Evolutionary conservation across 2,888 invertebrate species (phyloP), one percentile per base, ranked within the genome.

Genomic region (Cotesia congregata): DNA sequence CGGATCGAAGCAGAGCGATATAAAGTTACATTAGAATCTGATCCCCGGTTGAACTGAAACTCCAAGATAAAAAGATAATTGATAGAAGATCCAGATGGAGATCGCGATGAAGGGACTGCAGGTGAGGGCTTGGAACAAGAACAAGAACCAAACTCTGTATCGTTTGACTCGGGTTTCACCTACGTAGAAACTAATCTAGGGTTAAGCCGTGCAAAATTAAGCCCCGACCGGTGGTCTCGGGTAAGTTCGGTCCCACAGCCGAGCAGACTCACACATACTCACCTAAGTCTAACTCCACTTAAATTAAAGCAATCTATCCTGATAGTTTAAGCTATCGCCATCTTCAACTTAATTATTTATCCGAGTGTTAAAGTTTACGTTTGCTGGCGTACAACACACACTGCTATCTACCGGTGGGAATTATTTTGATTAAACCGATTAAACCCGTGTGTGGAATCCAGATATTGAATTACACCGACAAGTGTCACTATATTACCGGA

Each of bases 281-380:
- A 7, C 50, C 9, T 50, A 83, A 80, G 75, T 81, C 83, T 84
- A 87, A 85, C 86, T 86, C 85, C 84, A 84, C 85, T 86, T 86
- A 86, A 87, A 87, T 86, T 88, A 85, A 87, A 86, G 83, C 86
- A 85, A 87, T 88, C 86, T 86, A 87, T 87, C 86, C 84, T 83
- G 72, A 50, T 50, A 62, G 74, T 67, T 70, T 87, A 86, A 87
- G 87, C 86, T 81, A 72, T 76, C 76, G 83, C 80, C 82, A 83
- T 83, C 83, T 85, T 83, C 82, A 83, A 85, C 82, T 82, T 83
- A 82, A 80, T 82, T 80, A 80, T 76, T 77, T 74, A 77, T 72
- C 78, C 71, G 72, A 68, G 67, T 67, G 69, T 70, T 65, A 62
- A 78, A 74, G 68, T 75, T 62, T 20, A 9, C 40, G 30, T 30